phyloP scores from a whole-genome alignment of 2,113 vertebrate genomes.

The Cyanistes caeruleus region DNA sequence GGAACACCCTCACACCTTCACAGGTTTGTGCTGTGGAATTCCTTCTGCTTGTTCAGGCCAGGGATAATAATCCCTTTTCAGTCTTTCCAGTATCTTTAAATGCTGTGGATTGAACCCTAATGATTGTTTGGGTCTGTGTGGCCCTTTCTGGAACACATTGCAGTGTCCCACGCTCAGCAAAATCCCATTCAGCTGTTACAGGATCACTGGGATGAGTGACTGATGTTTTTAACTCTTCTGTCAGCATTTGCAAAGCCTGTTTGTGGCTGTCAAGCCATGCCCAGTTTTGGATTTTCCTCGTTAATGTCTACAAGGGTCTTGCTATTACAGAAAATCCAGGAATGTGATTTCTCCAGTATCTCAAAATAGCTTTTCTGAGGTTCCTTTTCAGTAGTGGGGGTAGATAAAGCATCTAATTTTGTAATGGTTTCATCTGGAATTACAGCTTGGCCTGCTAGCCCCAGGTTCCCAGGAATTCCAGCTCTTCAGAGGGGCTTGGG shows the following conservation, averaged over 20 bases:
- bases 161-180: not conserved
- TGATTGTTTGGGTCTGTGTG: not conserved
- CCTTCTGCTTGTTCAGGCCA: not conserved
- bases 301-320: not conserved
- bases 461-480: not conserved
- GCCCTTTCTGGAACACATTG: not conserved
- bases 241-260: not conserved
- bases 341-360: not conserved
- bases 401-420: fast-evolving
- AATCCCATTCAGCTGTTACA: not conserved
- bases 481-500: not conserved
- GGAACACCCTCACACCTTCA: not conserved
- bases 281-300: not conserved
- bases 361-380: not conserved
- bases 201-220: not conserved
- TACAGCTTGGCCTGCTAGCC: not conserved
- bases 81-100: not conserved
- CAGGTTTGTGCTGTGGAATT: not conserved
- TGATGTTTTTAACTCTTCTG: not conserved
- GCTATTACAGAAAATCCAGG: not conserved
- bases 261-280: not conserved
- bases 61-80: not conserved
- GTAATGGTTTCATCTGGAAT: not conserved
- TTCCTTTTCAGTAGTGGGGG: not conserved
- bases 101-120: not conserved